Evolutionary conservation across 2,797 vertebrate species (phyloP), one percentile per base, ranked within the genome.

Genomic region (Rhabdomys pumilio): DNA sequence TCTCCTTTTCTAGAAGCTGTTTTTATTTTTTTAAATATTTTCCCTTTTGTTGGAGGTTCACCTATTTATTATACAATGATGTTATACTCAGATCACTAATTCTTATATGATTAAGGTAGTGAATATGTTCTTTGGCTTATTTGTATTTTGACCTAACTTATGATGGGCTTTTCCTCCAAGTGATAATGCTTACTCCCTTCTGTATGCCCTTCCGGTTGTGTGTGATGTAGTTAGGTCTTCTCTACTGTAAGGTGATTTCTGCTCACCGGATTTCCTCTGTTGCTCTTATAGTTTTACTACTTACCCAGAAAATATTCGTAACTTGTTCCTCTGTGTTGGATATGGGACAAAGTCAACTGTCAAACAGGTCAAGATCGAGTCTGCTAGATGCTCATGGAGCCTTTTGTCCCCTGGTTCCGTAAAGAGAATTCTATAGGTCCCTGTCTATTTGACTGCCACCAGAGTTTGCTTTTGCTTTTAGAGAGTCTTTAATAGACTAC

Each of bases 11-110:
- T 24, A 50, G 12, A 50, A n/a, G 31, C 47, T 69, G 47, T 53
- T 53, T 69, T 20, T 86, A n/a, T n/a, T 82, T 26, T 26, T 24
- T 67, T 7, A 19, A n/a, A 20, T 92, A 63, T 67, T 94, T 95
- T 83, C 80, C 31, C 80, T 59, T 93, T 61, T n/a, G 9, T 50
- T 73, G 19, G 19, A 24, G 13, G 29, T 77, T 34, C 5, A 59
- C 63, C 55, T 81, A 47, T 95, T 84, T 59, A 83, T 69, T 95
- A 38, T 65, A 41, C 73, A 94, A 89, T 63, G 34, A 67, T 12
- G 91, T 82, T 88, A 22, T 19, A 65, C 38, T 80, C 59, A 82
- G 77, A 57, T 29, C 41, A 50, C 44, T 12, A 83, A 8, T 72
- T 53, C 75, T 91, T 63, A 41, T 41, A 76, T n/a, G 31, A 82